Percentiles rank a stretch among this genome's conserved stretches.
Conservation (phyloP, 2,888 invertebrate genomes). For the Frankliniella intonsa region DNA sequence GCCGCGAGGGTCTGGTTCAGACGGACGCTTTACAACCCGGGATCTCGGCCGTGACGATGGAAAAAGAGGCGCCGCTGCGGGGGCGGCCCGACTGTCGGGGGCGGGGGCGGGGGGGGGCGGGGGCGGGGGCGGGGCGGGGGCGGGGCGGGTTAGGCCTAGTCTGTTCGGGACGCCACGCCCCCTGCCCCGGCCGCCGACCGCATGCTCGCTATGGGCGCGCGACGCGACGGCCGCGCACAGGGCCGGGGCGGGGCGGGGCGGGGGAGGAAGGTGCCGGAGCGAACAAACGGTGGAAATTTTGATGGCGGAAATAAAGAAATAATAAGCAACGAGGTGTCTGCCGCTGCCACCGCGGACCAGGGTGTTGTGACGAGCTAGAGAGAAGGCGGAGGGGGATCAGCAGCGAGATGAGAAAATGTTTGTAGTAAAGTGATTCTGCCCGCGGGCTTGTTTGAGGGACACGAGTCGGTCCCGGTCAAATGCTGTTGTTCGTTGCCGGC, state of each 20-base stretch:
- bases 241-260: neutral
- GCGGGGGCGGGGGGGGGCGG: too few species aligned
- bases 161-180: too few species aligned
- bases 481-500: neutral
- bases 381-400: too few species aligned
- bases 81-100: too few species aligned
- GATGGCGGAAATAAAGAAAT: neutral
- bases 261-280: neutral
- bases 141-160: too few species aligned
- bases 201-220: too few species aligned
- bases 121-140: too few species aligned
- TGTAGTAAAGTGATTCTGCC: too few species aligned
- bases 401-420: too few species aligned
- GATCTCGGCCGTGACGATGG: neutral
- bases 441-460: neutral
- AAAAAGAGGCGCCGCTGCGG: slow-evolving; percentile 35
- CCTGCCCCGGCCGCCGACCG: too few species aligned
- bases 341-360: neutral
- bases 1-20: neutral
- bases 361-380: too few species aligned
- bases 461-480: too few species aligned
- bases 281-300: neutral
- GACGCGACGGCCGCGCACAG: neutral
- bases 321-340: neutral
- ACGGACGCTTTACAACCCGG: neutral